These are phyloP conservation scores for Drosophila colorata DNA, from an alignment of 2,888 invertebrate species.

Conservation along the genomic window DNA sequence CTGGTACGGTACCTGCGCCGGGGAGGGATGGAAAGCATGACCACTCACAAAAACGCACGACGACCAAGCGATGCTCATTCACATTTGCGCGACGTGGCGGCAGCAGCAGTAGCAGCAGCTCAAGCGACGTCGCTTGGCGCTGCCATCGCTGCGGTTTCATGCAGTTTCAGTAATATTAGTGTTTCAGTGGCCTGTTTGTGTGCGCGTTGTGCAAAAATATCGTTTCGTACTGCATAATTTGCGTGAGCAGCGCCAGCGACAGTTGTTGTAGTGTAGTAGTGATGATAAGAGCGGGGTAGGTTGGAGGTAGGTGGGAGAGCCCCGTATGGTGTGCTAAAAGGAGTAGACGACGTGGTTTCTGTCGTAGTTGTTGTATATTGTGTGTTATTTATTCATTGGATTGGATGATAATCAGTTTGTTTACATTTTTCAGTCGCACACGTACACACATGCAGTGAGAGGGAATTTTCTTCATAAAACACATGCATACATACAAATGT, in stretches of 20 bases:
- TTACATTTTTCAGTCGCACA: conserved; percentile 83
- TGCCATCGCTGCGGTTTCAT: conserved; percentile 47
- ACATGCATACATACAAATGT: conserved; percentile 14
- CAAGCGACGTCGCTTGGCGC: background rate
- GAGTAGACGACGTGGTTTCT: conserved; percentile 46
- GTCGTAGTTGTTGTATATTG: conserved; percentile 37
- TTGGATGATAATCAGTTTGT: conserved; percentile 84
- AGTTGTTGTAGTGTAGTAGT: conserved; percentile 1
- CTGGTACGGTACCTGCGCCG: background rate
- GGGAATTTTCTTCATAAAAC: conserved; percentile 1
- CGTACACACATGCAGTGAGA: conserved; percentile 37
- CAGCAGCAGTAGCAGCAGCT: conserved; percentile 21
- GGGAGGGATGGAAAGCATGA: conserved; percentile 4
- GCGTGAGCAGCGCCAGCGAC: conserved; percentile 40
- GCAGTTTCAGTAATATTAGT: conserved; percentile 62
- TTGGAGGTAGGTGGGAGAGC: background rate
- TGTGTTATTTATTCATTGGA: conserved; percentile 83
- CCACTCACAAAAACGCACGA: conserved; percentile 14
- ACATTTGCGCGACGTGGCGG: conserved; percentile 33
- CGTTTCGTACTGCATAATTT: conserved; percentile 56
- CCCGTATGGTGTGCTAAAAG: conserved; percentile 50
- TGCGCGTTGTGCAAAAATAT: conserved; percentile 58
- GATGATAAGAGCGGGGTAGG: conserved; percentile 15
- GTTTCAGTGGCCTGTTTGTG: conserved; percentile 40
- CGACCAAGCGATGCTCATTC: conserved; percentile 37